Evolutionary conservation across 2,888 invertebrate species (phyloP).

Genomic region (Chrysotoxum bicinctum): DNA sequence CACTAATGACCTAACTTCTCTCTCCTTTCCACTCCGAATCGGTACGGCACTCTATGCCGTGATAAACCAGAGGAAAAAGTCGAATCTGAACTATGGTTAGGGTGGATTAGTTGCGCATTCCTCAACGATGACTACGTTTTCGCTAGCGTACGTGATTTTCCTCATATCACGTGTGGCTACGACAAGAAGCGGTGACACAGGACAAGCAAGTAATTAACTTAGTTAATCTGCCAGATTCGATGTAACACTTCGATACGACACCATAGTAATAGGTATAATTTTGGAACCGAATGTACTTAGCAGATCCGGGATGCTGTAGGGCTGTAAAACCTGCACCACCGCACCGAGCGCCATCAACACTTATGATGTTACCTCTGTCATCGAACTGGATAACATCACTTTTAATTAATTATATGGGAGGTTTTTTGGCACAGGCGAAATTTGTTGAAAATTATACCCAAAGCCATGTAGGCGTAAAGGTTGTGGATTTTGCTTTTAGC

Average conservation of each 20-base stretch:
- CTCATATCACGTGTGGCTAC: slow-evolving; percentile 62
- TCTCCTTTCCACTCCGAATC: neutral
- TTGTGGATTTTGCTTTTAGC: slow-evolving; percentile 19
- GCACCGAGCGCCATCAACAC: neutral
- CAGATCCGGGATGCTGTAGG: neutral
- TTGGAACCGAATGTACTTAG: slow-evolving; percentile 14
- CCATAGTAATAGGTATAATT: slow-evolving; percentile 61
- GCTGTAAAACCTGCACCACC: neutral
- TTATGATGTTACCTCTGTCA: slow-evolving; percentile 1
- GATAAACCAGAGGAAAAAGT: slow-evolving; percentile 21
- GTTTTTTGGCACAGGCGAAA: slow-evolving; percentile 61
- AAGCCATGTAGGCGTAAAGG: slow-evolving; percentile 22
- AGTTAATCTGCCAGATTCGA: slow-evolving; percentile 69
- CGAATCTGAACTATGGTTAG: neutral
- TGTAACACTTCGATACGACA: slow-evolving; percentile 63
- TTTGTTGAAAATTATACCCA: slow-evolving; percentile 49
- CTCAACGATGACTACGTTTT: slow-evolving; percentile 49
- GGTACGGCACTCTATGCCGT: slow-evolving; percentile 4
- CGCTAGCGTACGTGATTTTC: slow-evolving; percentile 62
- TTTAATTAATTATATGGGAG: slow-evolving; percentile 67
- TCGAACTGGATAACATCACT: slow-evolving; percentile 58
- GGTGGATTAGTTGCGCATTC: slow-evolving; percentile 21
- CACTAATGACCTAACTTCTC: slow-evolving; percentile 54
- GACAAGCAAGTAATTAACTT: slow-evolving; percentile 72
- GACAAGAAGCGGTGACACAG: slow-evolving; percentile 70